Percentiles rank a stretch among this genome's conserved stretches.
phyloP scores from a whole-genome alignment of 2,797 vertebrate species.

The Enteromius fasciolatus region DNA sequence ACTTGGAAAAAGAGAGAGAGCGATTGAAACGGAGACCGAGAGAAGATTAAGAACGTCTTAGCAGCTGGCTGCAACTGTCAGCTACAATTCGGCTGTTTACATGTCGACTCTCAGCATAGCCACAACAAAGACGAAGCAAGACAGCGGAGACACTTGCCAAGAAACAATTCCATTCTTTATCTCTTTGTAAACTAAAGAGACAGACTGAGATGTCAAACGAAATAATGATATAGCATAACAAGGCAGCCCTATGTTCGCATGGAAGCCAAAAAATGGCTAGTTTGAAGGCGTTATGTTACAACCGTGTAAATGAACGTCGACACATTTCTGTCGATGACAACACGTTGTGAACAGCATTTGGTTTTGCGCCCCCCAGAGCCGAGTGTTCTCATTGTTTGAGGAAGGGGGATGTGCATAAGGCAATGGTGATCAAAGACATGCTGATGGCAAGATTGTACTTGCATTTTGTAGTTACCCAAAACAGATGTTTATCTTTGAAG shows the following conservation, averaged over 20 bases:
- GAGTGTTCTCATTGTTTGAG: constrained; percentile 10
- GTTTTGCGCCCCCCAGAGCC: constrained; percentile 22
- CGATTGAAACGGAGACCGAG: constrained; percentile 40
- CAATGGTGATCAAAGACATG: constrained; percentile 45
- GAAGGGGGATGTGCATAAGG: constrained; percentile 50
- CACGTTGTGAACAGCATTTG: constrained; percentile 27
- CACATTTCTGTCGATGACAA: constrained; percentile 45
- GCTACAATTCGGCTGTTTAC: constrained; percentile 56
- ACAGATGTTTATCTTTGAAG: constrained; percentile 51
- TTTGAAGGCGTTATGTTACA: constrained; percentile 28
- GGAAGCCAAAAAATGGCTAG: constrained; percentile 31
- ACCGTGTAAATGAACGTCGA: constrained; percentile 40
- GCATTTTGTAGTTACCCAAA: constrained; percentile 45
- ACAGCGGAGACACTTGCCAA: constrained; percentile 46
- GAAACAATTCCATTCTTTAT: constrained; percentile 53
- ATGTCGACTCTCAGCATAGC: constrained; percentile 53
- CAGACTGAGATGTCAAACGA: constrained; percentile 40
- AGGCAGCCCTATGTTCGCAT: constrained; percentile 25
- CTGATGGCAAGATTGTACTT: constrained; percentile 46
- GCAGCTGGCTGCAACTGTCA: constrained; percentile 58
- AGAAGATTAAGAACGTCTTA: constrained; percentile 60
- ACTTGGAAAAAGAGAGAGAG: constrained; percentile 6
- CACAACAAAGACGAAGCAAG: constrained; percentile 58
- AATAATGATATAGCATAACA: constrained; percentile 38
- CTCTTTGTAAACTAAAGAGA: constrained; percentile 53